Percentiles rank a stretch among this genome's conserved stretches.
Conservation (phyloP, 1,140 invertebrate species). For the Heliconius hewitsoni region DNA sequence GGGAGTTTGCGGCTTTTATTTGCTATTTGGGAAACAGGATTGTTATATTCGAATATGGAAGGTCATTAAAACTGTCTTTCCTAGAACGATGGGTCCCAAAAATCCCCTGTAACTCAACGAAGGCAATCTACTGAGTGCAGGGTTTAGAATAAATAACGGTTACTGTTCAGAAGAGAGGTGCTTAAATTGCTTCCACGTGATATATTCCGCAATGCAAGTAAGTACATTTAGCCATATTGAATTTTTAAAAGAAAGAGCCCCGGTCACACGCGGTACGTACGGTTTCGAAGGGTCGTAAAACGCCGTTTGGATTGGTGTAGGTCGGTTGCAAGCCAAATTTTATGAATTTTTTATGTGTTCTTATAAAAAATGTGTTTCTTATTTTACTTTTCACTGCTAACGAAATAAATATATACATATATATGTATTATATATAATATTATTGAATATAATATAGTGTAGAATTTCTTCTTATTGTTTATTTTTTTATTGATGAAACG, state of each 20-base stretch:
- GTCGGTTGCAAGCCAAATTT: background rate
- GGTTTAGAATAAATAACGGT: conserved; percentile 77
- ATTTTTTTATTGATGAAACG: too few relatives aligned
- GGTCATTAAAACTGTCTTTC: background rate
- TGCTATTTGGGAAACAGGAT: background rate
- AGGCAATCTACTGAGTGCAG: conserved; percentile 68
- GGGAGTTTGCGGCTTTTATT: conserved; percentile 2
- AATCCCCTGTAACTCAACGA: conserved; percentile 65
- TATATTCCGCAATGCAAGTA: conserved; percentile 65
- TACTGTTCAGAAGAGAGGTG: conserved; percentile 69
- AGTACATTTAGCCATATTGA: conserved; percentile 68
- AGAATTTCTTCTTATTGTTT: too few relatives aligned
- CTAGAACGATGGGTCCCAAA: conserved; percentile 37
- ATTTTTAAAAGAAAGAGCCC: conserved; percentile 65
- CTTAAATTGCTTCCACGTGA: conserved; percentile 76
- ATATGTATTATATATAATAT: too few relatives aligned
- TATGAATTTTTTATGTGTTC: background rate
- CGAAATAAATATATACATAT: background rate
- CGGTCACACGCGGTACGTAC: conserved; percentile 30
- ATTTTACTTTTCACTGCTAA: background rate
- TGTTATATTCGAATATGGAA: background rate
- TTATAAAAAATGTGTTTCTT: background rate
- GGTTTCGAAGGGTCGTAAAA: conserved; percentile 5
- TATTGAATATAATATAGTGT: too few relatives aligned
- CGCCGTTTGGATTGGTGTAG: background rate